A percentile compares a stretch with the other conserved stretches of the same genome.
Conservation (phyloP, 2,113 vertebrate genomes). For the Zingel zingel region DNA sequence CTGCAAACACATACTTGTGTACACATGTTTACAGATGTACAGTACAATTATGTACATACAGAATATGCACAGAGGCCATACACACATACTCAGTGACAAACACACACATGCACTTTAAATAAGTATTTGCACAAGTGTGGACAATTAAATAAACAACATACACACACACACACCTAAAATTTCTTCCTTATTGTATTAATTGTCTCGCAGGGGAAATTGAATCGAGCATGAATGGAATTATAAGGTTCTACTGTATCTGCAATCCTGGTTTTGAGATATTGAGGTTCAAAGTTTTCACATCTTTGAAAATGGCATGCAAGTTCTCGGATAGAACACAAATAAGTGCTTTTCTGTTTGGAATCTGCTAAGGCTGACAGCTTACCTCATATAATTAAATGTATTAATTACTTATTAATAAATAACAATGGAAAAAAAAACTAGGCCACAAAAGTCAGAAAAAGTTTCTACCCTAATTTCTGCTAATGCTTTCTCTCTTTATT, state of each 20-base stretch:
- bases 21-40: neutral
- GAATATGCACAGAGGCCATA: constrained; percentile 3
- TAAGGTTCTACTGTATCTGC: no score
- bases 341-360: neutral
- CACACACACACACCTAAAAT: constrained; percentile 1
- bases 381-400: neutral
- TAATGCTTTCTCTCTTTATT: neutral
- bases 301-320: neutral
- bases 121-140: constrained; percentile 28
- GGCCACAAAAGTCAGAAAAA: neutral
- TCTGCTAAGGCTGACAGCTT: neutral
- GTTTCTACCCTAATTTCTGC: neutral
- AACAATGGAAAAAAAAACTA: neutral
- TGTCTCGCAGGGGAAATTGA: neutral
- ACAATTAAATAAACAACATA: neutral
- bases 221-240: neutral
- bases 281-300: neutral
- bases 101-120: constrained; percentile 16
- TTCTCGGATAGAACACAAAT: neutral
- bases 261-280: no score
- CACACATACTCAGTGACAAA: constrained; percentile 2
- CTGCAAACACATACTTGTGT: constrained; percentile 7
- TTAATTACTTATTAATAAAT: neutral
- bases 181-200: neutral
- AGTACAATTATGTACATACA: constrained; percentile 11